Base-by-base conservation (phyloP, 2,888 invertebrate genomes). In the Epinotia ramella region DNA sequence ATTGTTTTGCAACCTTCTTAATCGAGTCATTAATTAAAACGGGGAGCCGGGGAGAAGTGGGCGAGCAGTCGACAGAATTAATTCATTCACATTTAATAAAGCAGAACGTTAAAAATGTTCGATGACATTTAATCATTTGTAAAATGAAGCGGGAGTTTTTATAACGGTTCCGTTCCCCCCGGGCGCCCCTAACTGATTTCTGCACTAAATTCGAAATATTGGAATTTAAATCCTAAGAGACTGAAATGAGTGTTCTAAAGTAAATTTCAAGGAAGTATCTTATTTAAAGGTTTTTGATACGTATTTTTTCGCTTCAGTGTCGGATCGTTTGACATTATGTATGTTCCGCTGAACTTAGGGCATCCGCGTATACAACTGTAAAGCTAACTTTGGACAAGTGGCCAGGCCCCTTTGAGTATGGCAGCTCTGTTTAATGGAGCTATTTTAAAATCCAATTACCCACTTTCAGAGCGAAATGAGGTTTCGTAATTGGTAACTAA, bases 211-310 rank as follows among this genome's bases (percentile, higher is more conserved):
- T 83, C 83, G 82, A 81, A 84, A 84, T 86, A 86, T 89, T 89
- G 87, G 87, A 90, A 89, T 87, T 88, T 88, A 87, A 87, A 93
- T 89, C 92, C 87, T 89, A 93, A 91, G 93, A 94, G 94, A 94
- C 94, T 94, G 94, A 94, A 84, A 83, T 87, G 87, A 88, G 94
- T 94, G 94, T 94, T 94, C 94, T 91, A 89, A 90, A 88, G 84
- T 87, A 86, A 88, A 89, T 79, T 82, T 76, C 76, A 76, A 76
- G 57, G 53, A 72, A 67, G 53, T 71, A 70, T 65, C 66, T 76
- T 67, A 67, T 76, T 76, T 76, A 76, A 76, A 62, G 76, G 76
- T 72, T 76, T 76, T 72, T 76, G 76, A 76, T 76, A 76, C 62
- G 76, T 72, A 72, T 72, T 46, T 76, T 76, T 76, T 76, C 71